These are phyloP conservation scores for Onchidella celtica DNA, from an alignment of 2,888 invertebrate genomes.

Conservation along the genomic window DNA sequence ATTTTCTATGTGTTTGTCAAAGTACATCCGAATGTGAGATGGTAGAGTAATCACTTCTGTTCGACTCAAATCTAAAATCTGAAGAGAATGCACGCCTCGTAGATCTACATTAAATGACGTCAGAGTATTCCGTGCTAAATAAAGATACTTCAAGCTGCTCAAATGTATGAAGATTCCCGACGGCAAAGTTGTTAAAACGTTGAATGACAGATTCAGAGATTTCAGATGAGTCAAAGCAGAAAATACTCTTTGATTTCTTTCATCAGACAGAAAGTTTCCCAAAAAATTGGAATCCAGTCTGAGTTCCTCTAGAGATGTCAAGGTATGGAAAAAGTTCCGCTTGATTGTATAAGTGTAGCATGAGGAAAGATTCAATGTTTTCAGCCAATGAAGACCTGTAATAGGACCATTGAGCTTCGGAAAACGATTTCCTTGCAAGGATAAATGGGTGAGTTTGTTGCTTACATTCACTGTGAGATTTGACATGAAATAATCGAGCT, in stretches of 20 bases:
- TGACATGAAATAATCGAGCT: conserved; percentile 29
- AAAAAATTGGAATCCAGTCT: conserved; percentile 28
- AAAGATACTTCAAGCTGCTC: neutral
- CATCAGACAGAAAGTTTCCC: neutral
- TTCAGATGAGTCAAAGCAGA: neutral
- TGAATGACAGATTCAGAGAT: conserved; percentile 1
- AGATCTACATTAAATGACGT: neutral
- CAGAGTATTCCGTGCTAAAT: neutral
- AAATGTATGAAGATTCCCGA: neutral
- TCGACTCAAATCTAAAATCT: neutral
- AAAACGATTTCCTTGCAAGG: conserved; percentile 32
- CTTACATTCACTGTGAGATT: conserved; percentile 18
- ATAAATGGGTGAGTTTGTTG: conserved; percentile 38
- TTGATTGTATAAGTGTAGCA: conserved; percentile 8
- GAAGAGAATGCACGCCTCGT: conserved; percentile 25
- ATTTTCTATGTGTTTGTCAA: conserved; percentile 13
- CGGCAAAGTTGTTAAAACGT: neutral
- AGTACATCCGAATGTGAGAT: conserved; percentile 7
- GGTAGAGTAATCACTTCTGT: conserved; percentile 28
- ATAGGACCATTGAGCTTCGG: conserved; percentile 39
- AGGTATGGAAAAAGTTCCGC: conserved; percentile 22
- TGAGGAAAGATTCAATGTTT: conserved; percentile 20
- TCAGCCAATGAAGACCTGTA: conserved; percentile 23
- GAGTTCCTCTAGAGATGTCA: conserved; percentile 14
- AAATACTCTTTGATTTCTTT: neutral